These are phyloP conservation scores for Misgurnus mizolepis DNA, from an alignment of 2,113 vertebrate genomes.

Conservation along the genomic window DNA sequence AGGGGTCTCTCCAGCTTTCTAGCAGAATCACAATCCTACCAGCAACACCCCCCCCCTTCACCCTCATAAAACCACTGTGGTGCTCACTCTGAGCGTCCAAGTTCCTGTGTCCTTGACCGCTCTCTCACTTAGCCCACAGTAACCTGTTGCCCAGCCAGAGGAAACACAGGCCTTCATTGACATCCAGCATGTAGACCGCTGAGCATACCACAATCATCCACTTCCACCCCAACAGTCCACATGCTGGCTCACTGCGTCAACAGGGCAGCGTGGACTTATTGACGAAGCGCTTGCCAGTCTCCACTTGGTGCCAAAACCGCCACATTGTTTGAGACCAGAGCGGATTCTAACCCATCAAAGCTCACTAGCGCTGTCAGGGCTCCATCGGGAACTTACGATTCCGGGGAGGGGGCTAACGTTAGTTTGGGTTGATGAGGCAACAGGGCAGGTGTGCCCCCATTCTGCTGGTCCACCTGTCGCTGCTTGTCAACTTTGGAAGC, in stretches of 20 bases:
- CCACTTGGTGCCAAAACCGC: too few relatives aligned
- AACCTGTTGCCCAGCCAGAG: conserved; percentile 43
- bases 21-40: too few relatives aligned
- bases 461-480: conserved; percentile 50
- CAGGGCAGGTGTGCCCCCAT: conserved; percentile 43
- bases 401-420: conserved; percentile 7
- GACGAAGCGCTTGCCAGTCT: conserved; percentile 4
- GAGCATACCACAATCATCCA: conserved; percentile 33
- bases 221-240: conserved; percentile 20
- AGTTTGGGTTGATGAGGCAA: conserved; percentile 55
- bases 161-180: conserved; percentile 48
- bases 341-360: conserved; percentile 2
- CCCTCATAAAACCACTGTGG: neutral
- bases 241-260: conserved; percentile 18
- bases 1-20: too few relatives aligned
- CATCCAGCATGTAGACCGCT: conserved; percentile 47
- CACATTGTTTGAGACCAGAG: conserved; percentile 4
- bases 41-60: neutral
- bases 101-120: conserved; percentile 5
- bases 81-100: conserved; percentile 10
- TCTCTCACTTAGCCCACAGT: conserved; percentile 28
- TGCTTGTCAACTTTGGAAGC: conserved; percentile 41
- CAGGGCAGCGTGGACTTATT: conserved; percentile 2
- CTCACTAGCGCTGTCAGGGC: neutral
- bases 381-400: conserved; percentile 32